Evolutionary conservation across 2,113 vertebrate genomes (phyloP).

Genomic region (Colossoma macropomum): DNA sequence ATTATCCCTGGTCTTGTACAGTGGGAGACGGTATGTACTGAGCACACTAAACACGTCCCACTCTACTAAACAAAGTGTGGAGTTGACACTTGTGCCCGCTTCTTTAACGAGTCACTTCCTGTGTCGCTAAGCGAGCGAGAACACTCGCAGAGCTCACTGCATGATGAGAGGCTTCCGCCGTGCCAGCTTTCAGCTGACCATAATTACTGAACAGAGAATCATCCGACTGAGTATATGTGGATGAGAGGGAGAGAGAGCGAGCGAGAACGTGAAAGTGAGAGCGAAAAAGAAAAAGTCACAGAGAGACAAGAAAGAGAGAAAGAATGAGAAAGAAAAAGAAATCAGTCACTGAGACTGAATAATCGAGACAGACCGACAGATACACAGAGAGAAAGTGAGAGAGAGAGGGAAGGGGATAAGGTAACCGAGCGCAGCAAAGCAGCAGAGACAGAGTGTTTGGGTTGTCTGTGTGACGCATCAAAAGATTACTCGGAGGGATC

Average conservation of each 20-base stretch:
- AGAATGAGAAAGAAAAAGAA: not conserved
- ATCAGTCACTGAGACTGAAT: too few species aligned
- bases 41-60: not conserved
- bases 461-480: not conserved
- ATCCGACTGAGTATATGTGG: not conserved
- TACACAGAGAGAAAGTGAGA: not conserved
- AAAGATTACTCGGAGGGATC: conserved; percentile 10
- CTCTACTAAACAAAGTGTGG: not conserved
- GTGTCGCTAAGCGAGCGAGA: not conserved
- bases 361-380: too few species aligned
- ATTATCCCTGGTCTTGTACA: not conserved
- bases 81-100: not conserved
- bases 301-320: not conserved
- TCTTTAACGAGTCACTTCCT: not conserved
- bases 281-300: too few species aligned
- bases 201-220: not conserved
- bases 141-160: not conserved
- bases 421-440: not conserved
- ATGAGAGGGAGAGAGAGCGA: not conserved
- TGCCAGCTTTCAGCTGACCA: not conserved
- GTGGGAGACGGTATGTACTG: not conserved
- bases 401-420: not conserved
- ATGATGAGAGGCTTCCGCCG: not conserved
- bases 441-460: not conserved
- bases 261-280: too few species aligned